Evolutionary conservation across 2,797 vertebrate genomes (phyloP).

Genomic region (Anabas testudineus): DNA sequence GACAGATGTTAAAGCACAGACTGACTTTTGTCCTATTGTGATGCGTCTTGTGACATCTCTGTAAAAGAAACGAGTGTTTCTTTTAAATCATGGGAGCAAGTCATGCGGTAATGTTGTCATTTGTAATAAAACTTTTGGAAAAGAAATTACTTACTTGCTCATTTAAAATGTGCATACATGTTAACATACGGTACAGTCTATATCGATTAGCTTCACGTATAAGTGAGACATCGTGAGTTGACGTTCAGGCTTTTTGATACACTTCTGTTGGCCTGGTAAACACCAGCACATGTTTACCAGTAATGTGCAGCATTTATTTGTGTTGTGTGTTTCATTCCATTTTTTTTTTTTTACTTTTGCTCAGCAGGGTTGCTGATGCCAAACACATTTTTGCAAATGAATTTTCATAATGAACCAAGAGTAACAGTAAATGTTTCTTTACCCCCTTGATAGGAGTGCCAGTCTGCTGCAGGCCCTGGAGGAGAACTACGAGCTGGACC

Average conservation of each 20-base stretch:
- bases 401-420: too few relatives aligned
- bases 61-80: constrained; percentile 12
- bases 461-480: constrained; percentile 90
- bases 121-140: neutral
- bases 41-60: constrained; percentile 9
- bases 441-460: constrained; percentile 82
- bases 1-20: constrained; percentile 1
- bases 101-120: neutral
- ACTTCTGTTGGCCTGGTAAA: constrained; percentile 1
- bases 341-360: too few relatives aligned
- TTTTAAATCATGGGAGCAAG: constrained; percentile 5
- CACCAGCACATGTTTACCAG: constrained; percentile 11
- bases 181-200: neutral
- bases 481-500: constrained; percentile 95
- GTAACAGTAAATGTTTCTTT: neutral
- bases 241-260: neutral
- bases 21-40: neutral
- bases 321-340: constrained; percentile 13
- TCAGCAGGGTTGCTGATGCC: neutral
- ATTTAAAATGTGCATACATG: neutral
- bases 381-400: too few relatives aligned
- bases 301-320: constrained; percentile 44
- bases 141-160: neutral
- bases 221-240: too few relatives aligned
- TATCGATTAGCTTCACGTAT: too few relatives aligned